A percentile compares a stretch with the other conserved stretches of the same genome.
Conservation (phyloP, 1,140 invertebrate genomes). For the Agrypnia vestita region DNA sequence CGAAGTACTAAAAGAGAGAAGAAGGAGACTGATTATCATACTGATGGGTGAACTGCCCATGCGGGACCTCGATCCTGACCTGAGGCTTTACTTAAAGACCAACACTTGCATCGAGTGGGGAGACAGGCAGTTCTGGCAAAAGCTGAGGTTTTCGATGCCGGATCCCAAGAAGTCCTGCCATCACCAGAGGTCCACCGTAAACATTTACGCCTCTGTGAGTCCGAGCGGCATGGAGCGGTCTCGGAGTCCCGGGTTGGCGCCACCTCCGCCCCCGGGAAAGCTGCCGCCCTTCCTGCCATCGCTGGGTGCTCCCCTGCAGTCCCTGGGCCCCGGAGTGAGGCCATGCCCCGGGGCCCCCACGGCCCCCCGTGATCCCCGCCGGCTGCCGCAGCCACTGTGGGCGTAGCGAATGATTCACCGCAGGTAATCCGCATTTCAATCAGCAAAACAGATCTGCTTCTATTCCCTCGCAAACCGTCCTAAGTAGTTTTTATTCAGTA, state of each 20-base stretch:
- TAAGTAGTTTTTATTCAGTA: slow-evolving; percentile 17
- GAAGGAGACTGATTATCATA: slow-evolving; percentile 88
- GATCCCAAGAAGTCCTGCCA: slow-evolving; percentile 77
- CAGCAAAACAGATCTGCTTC: slow-evolving; percentile 54
- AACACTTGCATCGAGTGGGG: slow-evolving; percentile 94
- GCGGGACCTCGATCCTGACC: slow-evolving; percentile 90
- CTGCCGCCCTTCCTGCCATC: slow-evolving; percentile 70
- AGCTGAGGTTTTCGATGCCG: slow-evolving; percentile 92
- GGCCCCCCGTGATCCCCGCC: slow-evolving; percentile 92
- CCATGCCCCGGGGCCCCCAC: slow-evolving; percentile 74
- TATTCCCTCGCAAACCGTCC: slow-evolving; percentile 52
- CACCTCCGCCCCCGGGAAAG: slow-evolving; percentile 74
- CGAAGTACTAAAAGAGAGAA: slow-evolving; percentile 88
- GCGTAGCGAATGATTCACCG: slow-evolving; percentile 75
- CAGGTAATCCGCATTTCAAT: slow-evolving; percentile 68
- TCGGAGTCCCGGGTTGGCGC: slow-evolving; percentile 78
- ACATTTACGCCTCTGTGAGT: slow-evolving; percentile 78
- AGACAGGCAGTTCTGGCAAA: slow-evolving; percentile 95
- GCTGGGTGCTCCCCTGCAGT: slow-evolving; percentile 61
- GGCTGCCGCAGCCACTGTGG: slow-evolving; percentile 90
- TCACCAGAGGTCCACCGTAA: slow-evolving; percentile 76
- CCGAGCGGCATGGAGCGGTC: slow-evolving; percentile 73
- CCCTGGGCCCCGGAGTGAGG: slow-evolving; percentile 39
- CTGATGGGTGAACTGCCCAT: slow-evolving; percentile 88
- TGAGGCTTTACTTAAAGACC: slow-evolving; percentile 90